Base-by-base conservation (phyloP, 2,113 vertebrate genomes). In the Trochalopteron elliotii region DNA sequence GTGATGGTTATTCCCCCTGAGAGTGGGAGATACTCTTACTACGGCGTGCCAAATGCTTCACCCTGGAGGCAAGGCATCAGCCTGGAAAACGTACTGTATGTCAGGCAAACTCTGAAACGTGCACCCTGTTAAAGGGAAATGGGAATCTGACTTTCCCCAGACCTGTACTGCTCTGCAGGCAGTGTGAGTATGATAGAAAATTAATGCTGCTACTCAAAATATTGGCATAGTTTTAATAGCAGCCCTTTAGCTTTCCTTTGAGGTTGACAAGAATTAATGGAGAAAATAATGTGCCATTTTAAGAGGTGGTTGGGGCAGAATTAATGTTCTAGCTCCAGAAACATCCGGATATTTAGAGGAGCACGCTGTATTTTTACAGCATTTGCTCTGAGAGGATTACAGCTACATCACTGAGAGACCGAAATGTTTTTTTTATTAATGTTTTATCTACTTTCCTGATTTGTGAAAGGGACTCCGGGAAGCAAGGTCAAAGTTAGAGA, bases 391-490 rank as follows among this genome's bases (percentile, higher is more conserved):
- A 64, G 21, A 33, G 17, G 33, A 44, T 74, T 74, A 68, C 14
- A 78, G 59, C 74, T 45, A 10, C 33, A 60, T 21, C 27, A 21
- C 65, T 7, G 31, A 90, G 50, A 55, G 39, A 27, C 50, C 12
- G 35, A 84, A 47, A 40, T 76, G n/a, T 74, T 74, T 6, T 50
- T 72, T 80, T 56, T 16, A 52, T 70, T 45, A 55, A 22, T 50
- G 64, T 55, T 76, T 61, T 59, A 53, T 79, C 87, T 45, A 65
- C 59, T 74, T 80, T 52, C 7, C n/a, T 53, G 13, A 21, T 47
- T 63, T 79, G 77, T 53, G 86, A 93, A 93, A 83, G 59, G 25
- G 50, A 93, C 81, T 80, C 50, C 50, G n/a, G 49, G 79, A 93
- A 94, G 70, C 49, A 55, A 94, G 60, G 47, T 64, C 31, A 40